A percentile compares a stretch with the other conserved stretches of the same genome.
phyloP scores from a whole-genome alignment of 2,888 invertebrate species.

The Dusona sp. region DNA sequence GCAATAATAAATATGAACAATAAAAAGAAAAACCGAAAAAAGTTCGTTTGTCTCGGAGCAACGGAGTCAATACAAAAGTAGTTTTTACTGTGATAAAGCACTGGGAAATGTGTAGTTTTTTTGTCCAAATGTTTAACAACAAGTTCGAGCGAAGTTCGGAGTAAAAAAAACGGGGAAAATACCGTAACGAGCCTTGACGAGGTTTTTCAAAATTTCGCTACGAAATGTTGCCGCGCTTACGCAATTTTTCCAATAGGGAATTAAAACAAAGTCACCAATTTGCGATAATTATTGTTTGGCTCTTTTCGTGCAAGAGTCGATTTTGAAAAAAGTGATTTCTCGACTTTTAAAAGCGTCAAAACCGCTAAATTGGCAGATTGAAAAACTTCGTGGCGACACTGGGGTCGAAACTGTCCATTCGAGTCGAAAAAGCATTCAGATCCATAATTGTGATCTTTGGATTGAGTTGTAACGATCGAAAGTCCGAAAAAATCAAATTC shows the following conservation, averaged over 20 bases:
- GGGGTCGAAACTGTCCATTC: neutral
- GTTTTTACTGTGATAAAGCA: conserved; percentile 9
- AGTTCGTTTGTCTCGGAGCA: neutral
- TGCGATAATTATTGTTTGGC: conserved; percentile 25
- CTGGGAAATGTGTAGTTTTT: neutral
- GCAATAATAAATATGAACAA: neutral
- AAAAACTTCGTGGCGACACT: neutral
- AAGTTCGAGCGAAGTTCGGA: neutral
- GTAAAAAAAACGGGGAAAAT: neutral
- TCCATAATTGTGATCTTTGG: no score
- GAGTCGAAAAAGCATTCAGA: neutral
- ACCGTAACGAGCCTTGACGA: neutral
- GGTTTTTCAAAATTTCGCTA: neutral
- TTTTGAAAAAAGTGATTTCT: neutral
- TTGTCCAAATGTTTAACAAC: neutral
- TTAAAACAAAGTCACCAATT: conserved; percentile 28
- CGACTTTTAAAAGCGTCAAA: no score
- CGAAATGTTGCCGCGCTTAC: neutral
- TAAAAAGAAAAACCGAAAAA: neutral
- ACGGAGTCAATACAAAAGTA: conserved; percentile 22
- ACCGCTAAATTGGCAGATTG: no score
- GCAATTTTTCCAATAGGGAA: neutral
- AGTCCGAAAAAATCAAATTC: neutral
- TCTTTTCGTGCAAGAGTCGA: neutral
- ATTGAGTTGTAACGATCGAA: no score